Conservation (phyloP, 2,888 invertebrate genomes). For the Apantesis nais region DNA sequence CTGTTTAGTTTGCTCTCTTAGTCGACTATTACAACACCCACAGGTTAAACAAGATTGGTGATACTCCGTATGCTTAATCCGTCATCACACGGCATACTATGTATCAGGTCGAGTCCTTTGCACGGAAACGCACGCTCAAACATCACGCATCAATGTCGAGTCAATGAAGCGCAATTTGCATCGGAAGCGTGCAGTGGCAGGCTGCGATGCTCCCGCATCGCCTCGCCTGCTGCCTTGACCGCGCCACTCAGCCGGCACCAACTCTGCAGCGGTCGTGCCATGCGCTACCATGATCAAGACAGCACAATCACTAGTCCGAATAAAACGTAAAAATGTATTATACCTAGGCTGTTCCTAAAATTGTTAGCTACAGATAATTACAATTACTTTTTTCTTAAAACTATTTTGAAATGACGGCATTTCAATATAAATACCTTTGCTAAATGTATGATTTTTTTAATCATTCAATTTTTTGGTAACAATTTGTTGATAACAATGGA, state of each 20-base stretch:
- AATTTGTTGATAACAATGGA: too few species aligned
- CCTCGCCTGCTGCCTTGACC: slow-evolving; percentile 67
- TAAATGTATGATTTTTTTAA: too few species aligned
- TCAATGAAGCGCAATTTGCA: slow-evolving; percentile 43
- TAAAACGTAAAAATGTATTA: neutral
- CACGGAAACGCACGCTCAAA: slow-evolving; percentile 4
- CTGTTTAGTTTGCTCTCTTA: too few species aligned
- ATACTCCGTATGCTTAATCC: too few species aligned
- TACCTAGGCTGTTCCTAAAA: neutral
- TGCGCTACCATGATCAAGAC: slow-evolving; percentile 21
- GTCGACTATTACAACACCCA: too few species aligned
- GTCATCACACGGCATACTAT: too few species aligned
- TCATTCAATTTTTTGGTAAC: too few species aligned
- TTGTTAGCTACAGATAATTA: neutral
- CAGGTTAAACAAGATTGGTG: too few species aligned
- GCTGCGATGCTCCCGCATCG: slow-evolving; percentile 42
- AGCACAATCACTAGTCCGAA: neutral
- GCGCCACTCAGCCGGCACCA: slow-evolving; percentile 60
- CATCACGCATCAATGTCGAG: slow-evolving; percentile 7
- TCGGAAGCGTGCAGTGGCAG: slow-evolving; percentile 48
- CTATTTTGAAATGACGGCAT: too few species aligned
- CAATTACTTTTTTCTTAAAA: neutral
- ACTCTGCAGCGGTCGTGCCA: slow-evolving; percentile 47
- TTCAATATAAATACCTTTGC: too few species aligned
- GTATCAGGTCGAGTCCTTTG: neutral